Evolutionary conservation across 2,888 invertebrate genomes (phyloP).

Genomic region (Cylindroiulus punctatus): DNA sequence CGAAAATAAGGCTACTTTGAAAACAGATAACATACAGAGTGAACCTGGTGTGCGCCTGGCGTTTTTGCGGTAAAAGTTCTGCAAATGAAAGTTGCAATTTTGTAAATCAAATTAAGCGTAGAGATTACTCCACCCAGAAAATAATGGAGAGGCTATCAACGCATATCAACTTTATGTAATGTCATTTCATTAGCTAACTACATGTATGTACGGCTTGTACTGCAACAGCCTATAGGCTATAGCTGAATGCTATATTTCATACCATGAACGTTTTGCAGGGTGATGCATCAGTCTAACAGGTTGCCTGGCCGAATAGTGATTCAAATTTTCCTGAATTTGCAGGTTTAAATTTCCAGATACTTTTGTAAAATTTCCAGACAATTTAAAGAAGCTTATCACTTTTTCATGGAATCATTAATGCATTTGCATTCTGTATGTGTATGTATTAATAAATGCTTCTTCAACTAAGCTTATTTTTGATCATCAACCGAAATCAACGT

Average conservation of each 20-base stretch:
- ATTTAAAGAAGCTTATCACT: too few relatives aligned
- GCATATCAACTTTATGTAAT: not conserved
- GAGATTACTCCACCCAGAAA: not conserved
- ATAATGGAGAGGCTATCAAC: not conserved
- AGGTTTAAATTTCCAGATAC: too few relatives aligned
- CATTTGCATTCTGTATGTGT: too few relatives aligned
- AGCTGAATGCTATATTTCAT: not conserved
- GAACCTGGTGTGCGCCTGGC: not conserved
- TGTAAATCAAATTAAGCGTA: not conserved
- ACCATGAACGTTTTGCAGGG: not conserved
- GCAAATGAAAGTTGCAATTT: not conserved
- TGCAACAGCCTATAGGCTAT: too few relatives aligned
- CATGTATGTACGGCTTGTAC: too few relatives aligned
- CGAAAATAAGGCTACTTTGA: slow-evolving; percentile 14
- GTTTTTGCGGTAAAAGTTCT: not conserved
- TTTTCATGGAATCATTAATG: too few relatives aligned
- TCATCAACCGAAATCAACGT: too few relatives aligned
- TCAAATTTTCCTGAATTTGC: too few relatives aligned
- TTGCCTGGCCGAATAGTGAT: too few relatives aligned
- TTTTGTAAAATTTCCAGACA: too few relatives aligned
- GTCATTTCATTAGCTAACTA: not conserved
- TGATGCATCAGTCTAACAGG: not conserved
- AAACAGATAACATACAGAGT: not conserved
- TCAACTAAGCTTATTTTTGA: too few relatives aligned
- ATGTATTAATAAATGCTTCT: too few relatives aligned